Evolutionary conservation across 2,797 vertebrate genomes (phyloP).

Genomic region (Falco biarmicus): DNA sequence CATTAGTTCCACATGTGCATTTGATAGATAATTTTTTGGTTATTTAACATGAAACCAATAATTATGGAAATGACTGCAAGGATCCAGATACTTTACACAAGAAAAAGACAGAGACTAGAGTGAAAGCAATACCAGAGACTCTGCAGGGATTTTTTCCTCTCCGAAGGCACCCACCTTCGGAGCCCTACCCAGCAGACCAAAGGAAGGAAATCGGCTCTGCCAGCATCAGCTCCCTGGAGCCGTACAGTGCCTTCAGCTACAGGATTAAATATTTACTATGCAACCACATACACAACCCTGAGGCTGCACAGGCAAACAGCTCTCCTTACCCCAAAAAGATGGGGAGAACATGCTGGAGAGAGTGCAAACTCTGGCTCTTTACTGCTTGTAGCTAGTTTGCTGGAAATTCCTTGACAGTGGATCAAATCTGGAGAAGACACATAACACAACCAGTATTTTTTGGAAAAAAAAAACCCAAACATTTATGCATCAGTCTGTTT

Average conservation of each 20-base stretch:
- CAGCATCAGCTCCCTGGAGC: not conserved
- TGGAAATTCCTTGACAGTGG: not conserved
- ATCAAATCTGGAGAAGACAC: not conserved
- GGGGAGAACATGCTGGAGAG: not conserved
- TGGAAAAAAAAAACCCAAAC: not conserved
- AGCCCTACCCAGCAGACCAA: not conserved
- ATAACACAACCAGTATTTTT: not conserved
- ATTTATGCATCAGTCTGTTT: not conserved
- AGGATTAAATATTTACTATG: not conserved
- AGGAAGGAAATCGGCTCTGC: not conserved
- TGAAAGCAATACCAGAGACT: not conserved
- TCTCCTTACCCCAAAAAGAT: not conserved
- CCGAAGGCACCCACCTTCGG: not conserved
- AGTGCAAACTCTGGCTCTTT: not conserved
- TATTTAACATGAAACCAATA: conserved; percentile 49
- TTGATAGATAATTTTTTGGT: conserved; percentile 54
- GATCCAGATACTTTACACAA: not conserved
- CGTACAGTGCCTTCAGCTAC: not conserved
- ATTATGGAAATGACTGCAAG: conserved; percentile 55
- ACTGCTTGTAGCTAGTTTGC: not conserved
- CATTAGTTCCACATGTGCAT: conserved; percentile 65
- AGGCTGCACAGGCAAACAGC: not conserved
- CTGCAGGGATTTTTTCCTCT: not conserved
- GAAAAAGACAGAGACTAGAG: not conserved
- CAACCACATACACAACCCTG: not conserved